Evolutionary conservation across 2,888 invertebrate genomes (phyloP), one percentile per base, ranked within the genome.

Genomic region (Eristalis arbustorum): DNA sequence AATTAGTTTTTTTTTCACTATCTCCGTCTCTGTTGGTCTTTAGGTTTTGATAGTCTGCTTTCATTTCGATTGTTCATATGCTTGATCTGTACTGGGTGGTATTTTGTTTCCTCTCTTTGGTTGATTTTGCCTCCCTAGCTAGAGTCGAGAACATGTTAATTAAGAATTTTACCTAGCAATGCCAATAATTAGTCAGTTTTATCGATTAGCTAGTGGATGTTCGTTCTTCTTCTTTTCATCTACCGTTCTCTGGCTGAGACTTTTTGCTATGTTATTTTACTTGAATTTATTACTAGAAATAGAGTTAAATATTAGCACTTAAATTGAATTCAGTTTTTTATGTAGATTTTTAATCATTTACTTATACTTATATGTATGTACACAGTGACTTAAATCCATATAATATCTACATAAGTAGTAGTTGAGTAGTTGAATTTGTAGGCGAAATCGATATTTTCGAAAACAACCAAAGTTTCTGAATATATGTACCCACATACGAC

Each of bases 141-240:
- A 78, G 83, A 87, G 87, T 79, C 71, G 83, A 87, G 88, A 89
- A 89, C 89, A 89, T 89, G 90, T 90, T 90, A 89, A 90, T 90
- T 90, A 90, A 89, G 89, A 88, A 88, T 88, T 89, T 89, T 88
- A 89, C 88, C 89, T 75, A 85, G 81, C 88, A 88, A 88, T 89
- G 89, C 89, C 89, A 89, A 89, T 89, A 89, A 90, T 90, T 90
- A 89, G 90, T 89, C 88, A 85, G 88, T 89, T 89, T 89, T 89
- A 90, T 90, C 89, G 89, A 90, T 89, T 90, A 89, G 89, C 90
- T 89, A 76, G 80, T 74, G 88, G 74, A 88, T 78, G 82, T 80
- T 83, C 72, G 69, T 87, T 79, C 78, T 74, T 83, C n/a, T n/a
- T n/a, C n/a, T 83, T 56, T 67, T 72, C 71, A 66, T 64, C 64